Base-by-base conservation (phyloP, 37 sponge, comb jelly and placozoan species). In the Agelas oroides region DNA sequence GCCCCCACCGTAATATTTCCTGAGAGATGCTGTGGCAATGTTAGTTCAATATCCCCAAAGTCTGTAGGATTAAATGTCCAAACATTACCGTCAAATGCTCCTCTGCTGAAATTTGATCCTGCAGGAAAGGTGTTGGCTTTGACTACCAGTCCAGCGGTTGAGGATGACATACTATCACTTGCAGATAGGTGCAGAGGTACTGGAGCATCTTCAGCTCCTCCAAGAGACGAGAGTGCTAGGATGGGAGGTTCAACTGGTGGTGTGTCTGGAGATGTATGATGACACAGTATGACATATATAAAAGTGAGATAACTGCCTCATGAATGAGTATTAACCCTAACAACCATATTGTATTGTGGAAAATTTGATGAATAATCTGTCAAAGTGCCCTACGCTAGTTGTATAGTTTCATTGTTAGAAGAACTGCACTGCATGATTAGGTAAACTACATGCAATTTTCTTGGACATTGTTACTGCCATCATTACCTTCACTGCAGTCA, bases 221-320 rank as follows among this genome's bases (percentile, higher is more conserved):
- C 58, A 33, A 2, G 25, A 27, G 58, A 75, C 2, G 37, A 33
- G 20, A 40, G 20, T n/a, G 52, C 58, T 25, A 75, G 37, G 16
- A 75, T 1, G 11, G 76, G 76, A 30, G 76, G 76, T 33, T 75
- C 76, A 17, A 56, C 53, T 27, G 76, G 78, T 21, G 64, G 76
- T 25, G 32, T 28, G 20, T 53, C 76, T 75, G 37, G 46, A 46
- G 8, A 46, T 46, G 8, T 46, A 46, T 46, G 46, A 12, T 46
- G 8, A 8, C 8, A 46, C 46, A 46, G 8, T 46, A 46, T 46
- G 46, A n/a, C n/a, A n/a, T n/a, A n/a, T n/a, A n/a, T n/a, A n/a
- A n/a, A n/a, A n/a, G n/a, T n/a, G n/a, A n/a, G n/a, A n/a, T n/a
- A n/a, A n/a, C n/a, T n/a, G n/a, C n/a, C n/a, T n/a, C n/a, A n/a